Evolutionary conservation across 2,797 vertebrate genomes (phyloP), one percentile per base, ranked within the genome.

Genomic region (Pseudopleuronectes americanus): DNA sequence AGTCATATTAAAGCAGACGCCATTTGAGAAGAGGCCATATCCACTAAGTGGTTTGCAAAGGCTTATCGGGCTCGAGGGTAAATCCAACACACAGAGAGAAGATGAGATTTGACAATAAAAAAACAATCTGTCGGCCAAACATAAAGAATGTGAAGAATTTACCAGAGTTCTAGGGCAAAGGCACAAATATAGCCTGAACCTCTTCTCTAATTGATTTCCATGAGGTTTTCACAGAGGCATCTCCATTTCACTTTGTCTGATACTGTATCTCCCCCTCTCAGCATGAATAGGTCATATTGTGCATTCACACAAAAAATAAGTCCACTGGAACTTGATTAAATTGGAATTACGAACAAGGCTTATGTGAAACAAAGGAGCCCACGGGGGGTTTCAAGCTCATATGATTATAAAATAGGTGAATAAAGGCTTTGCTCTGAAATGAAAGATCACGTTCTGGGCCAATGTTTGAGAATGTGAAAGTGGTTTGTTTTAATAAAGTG

Each of bases 321-420:
- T 68, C 53, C 53, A 71, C 49, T 67, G 57, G 52, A 80, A 81
- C 62, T 68, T 79, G 74, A 91, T 90, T 89, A 84, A 87, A 87
- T 85, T 81, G 74, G 77, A 86, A 89, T 84, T 84, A 82, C 9
- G 28, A 78, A 57, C 61, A 12, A 26, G 72, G 64, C 77, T 85
- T 64, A 87, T 80, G 78, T 82, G 80, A 72, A 63, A 79, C 74
- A 77, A 84, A 74, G 77, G 73, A 43, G 58, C 84, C 84, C 63
- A 0, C 45, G 65, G 85, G 84, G 84, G 74, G 75, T 84, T 85
- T 87, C 60, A 64, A 64, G 73, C 51, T 69, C 68, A 63, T 55
- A 71, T 77, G 89, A 88, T 86, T 74, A 73, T 71, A 87, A 31
- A 84, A 80, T 62, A 54, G 14, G 47, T 83, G 64, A 74, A 84